phyloP scores from a whole-genome alignment of 2,888 invertebrate genomes.

The Perdita meconis region DNA sequence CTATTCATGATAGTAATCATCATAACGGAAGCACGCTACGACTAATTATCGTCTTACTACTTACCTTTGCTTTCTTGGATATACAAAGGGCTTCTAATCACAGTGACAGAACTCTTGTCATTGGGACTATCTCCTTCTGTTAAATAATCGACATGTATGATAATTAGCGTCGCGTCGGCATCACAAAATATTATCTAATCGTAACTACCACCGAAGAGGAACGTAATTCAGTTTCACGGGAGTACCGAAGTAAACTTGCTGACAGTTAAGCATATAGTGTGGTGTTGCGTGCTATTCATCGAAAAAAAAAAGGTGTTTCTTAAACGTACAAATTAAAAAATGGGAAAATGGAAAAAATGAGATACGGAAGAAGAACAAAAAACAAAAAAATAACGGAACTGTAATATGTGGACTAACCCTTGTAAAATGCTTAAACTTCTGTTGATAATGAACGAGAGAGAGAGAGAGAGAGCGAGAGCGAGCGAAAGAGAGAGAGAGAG shows the following conservation, averaged over 20 bases:
- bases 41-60: slow-evolving; percentile 76
- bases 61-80: slow-evolving; percentile 78
- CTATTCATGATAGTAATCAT: slow-evolving; percentile 65
- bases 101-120: slow-evolving; percentile 70
- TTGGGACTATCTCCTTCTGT: slow-evolving; percentile 72
- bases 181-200: slow-evolving; percentile 79
- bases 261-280: slow-evolving; percentile 74
- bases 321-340: slow-evolving; percentile 79
- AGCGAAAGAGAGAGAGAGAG: too few relatives aligned
- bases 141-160: slow-evolving; percentile 78
- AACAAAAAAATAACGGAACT: slow-evolving; percentile 69
- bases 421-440: slow-evolving; percentile 82
- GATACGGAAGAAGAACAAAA: slow-evolving; percentile 65
- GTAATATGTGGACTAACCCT: slow-evolving; percentile 80
- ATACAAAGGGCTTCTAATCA: slow-evolving; percentile 72
- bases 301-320: slow-evolving; percentile 81
- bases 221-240: slow-evolving; percentile 71
- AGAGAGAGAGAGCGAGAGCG: too few relatives aligned
- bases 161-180: slow-evolving; percentile 79
- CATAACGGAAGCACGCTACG: slow-evolving; percentile 74
- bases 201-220: slow-evolving; percentile 71
- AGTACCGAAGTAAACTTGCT: slow-evolving; percentile 70
- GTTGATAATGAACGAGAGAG: slow-evolving; percentile 82
- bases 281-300: slow-evolving; percentile 79
- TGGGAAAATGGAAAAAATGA: slow-evolving; percentile 50